Evolutionary conservation across 2,113 vertebrate species (phyloP).

Genomic region (Takifugu bimaculatus): DNA sequence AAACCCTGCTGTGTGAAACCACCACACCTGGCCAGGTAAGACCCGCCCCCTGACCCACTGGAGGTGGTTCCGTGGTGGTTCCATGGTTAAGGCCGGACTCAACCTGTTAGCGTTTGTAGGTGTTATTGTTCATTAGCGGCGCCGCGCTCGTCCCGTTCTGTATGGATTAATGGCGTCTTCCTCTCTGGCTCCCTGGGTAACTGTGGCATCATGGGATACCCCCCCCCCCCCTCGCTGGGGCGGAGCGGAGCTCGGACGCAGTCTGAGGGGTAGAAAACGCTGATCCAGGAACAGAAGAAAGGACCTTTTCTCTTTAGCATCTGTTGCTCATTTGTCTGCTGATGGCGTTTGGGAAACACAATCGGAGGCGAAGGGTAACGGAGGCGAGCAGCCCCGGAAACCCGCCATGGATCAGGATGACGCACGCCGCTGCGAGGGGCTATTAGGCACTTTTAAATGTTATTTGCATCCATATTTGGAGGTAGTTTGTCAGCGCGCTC

Average conservation of each 20-base stretch:
- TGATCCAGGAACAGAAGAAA: constrained; percentile 4
- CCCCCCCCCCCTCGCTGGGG: too few species aligned
- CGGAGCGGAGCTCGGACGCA: neutral
- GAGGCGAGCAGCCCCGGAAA: constrained; percentile 57
- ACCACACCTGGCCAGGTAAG: constrained; percentile 85
- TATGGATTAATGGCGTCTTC: constrained; percentile 13
- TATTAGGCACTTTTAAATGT: constrained; percentile 61
- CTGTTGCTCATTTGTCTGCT: constrained; percentile 60
- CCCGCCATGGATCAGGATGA: constrained; percentile 72
- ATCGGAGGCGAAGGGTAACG: constrained; percentile 62
- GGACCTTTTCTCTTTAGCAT: constrained; percentile 47
- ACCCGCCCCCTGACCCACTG: constrained; percentile 8
- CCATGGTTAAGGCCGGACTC: constrained; percentile 46
- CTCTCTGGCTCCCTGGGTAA: neutral
- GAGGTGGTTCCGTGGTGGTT: constrained; percentile 28
- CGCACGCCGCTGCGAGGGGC: constrained; percentile 55
- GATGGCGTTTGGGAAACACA: constrained; percentile 72
- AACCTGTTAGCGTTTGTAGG: constrained; percentile 38
- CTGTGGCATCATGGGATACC: constrained; percentile 17
- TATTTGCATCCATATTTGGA: constrained; percentile 59
- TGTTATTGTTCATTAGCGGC: constrained; percentile 44
- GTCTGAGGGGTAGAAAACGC: constrained; percentile 7
- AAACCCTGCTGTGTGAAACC: constrained; percentile 90
- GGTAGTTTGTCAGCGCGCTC: constrained; percentile 48
- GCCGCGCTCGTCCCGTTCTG: constrained; percentile 29